Evolutionary conservation across 2,113 vertebrate genomes (phyloP), one percentile per base, ranked within the genome.

Genomic region (Rhipidura dahli): DNA sequence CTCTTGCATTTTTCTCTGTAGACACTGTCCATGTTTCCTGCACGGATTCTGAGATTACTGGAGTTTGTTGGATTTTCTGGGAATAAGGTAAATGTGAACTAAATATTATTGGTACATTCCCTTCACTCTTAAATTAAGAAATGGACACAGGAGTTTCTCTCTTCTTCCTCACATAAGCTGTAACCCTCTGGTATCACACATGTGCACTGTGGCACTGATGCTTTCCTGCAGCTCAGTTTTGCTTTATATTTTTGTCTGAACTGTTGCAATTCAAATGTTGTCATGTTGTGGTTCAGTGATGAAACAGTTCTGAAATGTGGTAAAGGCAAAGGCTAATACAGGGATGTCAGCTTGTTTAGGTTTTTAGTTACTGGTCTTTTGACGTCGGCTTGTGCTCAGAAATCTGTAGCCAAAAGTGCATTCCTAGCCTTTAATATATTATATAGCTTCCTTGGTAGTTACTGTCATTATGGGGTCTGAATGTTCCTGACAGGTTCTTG

Each of bases 31-130:
- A 98, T 99, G 98, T 97, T 99, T 95, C 99, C 99, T 6, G 98
- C 98, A 17, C 97, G 99, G 91, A 99, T 99, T 50, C 98, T 99
- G 60, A 98, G 98, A 75, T 98, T 99, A 84, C 95, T 99, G 83
- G 99, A 99, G 94, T 99, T 99, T 92, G 99, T 99, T 35, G 99
- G 99, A 18, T 99, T 99, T 97, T 99, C 99, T 94, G 99, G 99
- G 87, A 99, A 99, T 91, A 99, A 99, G 98, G 99, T 99, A 97
- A 98, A 50, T 47, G 16, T 47, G 53, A 82, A 27, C 27, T 79
- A n/a, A 83, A 7, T 80, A 15, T 37, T 63, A 26, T 6, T 77
- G 24, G 3, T 59, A 59, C 1, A 0, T 60, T 87, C 14, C 23
- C 1, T 11, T 72, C 30, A 23, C 14, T 47, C 20, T 47, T 39